phyloP scores from a whole-genome alignment of 2,888 invertebrate genomes.

The Caprella mutica region DNA sequence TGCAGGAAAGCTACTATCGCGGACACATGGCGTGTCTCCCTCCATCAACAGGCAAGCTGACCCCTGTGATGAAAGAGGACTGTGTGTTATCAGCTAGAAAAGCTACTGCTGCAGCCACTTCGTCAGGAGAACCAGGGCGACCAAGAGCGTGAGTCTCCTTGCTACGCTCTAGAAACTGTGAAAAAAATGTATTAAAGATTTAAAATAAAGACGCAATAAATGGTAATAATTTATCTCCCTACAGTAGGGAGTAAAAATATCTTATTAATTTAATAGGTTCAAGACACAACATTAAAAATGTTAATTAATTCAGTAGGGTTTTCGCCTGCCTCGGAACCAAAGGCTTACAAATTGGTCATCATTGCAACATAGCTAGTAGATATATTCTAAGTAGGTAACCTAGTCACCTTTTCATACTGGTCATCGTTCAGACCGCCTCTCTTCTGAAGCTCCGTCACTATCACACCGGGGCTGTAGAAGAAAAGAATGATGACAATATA shows the following conservation, averaged over 20 bases:
- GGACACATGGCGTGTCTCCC: conserved; percentile 91
- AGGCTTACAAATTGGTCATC: too few relatives aligned
- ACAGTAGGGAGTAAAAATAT: background rate
- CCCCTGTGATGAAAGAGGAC: conserved; percentile 83
- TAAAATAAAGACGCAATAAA: background rate
- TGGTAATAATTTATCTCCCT: background rate
- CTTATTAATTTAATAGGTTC: background rate
- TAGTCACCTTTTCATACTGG: conserved; percentile 53
- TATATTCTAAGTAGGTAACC: too few relatives aligned
- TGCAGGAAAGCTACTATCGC: conserved; percentile 54
- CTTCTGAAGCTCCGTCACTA: conserved; percentile 74
- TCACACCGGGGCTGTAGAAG: conserved; percentile 66
- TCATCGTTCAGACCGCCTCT: conserved; percentile 72
- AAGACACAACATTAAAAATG: background rate
- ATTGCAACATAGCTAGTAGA: too few relatives aligned
- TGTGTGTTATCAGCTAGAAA: conserved; percentile 83
- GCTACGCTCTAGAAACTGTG: conserved; percentile 63
- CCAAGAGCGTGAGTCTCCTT: conserved; percentile 86
- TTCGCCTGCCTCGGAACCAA: too few relatives aligned
- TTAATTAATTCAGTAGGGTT: conserved; percentile 8
- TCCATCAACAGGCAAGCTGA: conserved; percentile 79
- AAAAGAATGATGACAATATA: background rate
- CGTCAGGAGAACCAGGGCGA: conserved; percentile 66
- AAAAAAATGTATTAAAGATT: conserved; percentile 28
- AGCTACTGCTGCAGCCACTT: conserved; percentile 79